Evolutionary conservation across 2,888 invertebrate species (phyloP).

Genomic region (Odontocerum albicorne): DNA sequence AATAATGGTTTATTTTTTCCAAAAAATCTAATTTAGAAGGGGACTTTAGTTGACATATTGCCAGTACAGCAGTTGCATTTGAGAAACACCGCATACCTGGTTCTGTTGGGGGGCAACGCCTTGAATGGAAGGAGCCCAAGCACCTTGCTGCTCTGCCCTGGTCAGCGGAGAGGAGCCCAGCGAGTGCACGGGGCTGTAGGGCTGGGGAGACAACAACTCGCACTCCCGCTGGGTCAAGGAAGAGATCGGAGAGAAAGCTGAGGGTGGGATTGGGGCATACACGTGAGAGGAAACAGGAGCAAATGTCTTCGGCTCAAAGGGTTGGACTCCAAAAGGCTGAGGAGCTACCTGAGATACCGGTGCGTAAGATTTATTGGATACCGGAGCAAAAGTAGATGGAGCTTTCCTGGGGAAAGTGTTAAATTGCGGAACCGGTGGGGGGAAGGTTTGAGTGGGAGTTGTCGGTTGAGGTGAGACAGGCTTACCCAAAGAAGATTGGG

Average conservation of each 20-base stretch:
- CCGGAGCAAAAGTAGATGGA: slow-evolving; percentile 19
- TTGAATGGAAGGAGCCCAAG: slow-evolving; percentile 32
- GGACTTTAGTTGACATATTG: no score
- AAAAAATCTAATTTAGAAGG: no score
- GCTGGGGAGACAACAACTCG: slow-evolving; percentile 20
- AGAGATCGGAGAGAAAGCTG: slow-evolving; percentile 10
- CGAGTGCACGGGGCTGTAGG: no score
- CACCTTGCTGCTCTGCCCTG: slow-evolving; percentile 36
- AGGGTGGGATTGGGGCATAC: slow-evolving; percentile 12
- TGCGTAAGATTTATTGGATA: slow-evolving; percentile 39
- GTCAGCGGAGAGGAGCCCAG: slow-evolving; percentile 38
- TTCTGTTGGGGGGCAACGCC: slow-evolving; percentile 31
- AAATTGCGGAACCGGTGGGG: slow-evolving; percentile 30
- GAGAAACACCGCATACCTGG: slow-evolving; percentile 36
- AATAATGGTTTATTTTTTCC: no score
- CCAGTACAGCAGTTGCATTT: no score
- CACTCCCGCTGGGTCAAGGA: slow-evolving; percentile 7
- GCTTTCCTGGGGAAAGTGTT: slow-evolving; percentile 17
- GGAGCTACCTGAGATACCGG: slow-evolving; percentile 38
- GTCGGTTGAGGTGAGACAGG: slow-evolving; percentile 26
- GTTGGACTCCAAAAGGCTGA: slow-evolving; percentile 37
- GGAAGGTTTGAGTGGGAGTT: slow-evolving; percentile 32
- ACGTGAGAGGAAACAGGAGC: slow-evolving; percentile 37
- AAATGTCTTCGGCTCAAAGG: slow-evolving; percentile 40
- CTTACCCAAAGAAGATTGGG: slow-evolving; percentile 15